Evolutionary conservation across 2,113 vertebrate species (phyloP).

Genomic region (Corythornis madagascariensis): DNA sequence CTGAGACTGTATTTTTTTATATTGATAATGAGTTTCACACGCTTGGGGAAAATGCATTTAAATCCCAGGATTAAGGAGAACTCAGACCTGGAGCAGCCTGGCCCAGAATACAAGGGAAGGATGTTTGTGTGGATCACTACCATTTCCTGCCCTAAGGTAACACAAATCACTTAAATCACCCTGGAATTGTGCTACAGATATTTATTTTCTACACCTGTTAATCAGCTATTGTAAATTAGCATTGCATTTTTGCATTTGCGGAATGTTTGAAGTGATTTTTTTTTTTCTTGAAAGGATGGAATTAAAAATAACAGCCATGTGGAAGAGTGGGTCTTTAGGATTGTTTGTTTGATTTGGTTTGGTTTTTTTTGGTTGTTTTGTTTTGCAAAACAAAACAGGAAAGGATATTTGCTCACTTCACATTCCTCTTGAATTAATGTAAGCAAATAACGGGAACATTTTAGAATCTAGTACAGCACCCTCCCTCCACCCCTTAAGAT

Average conservation of each 20-base stretch:
- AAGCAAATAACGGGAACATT: background rate
- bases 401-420: background rate
- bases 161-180: background rate
- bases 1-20: slow-evolving; percentile 16
- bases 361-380: background rate
- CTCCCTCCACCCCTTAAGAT: accelerated
- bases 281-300: background rate
- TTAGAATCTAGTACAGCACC: background rate
- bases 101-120: background rate
- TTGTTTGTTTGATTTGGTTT: background rate
- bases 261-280: background rate
- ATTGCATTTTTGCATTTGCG: background rate
- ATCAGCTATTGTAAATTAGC: background rate
- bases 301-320: background rate
- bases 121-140: background rate
- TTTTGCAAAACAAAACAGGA: background rate
- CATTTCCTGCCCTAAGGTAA: background rate
- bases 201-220: background rate
- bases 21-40: slow-evolving; percentile 31
- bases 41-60: background rate
- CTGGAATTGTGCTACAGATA: background rate
- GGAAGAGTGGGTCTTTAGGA: background rate
- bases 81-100: background rate
- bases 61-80: background rate
- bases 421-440: background rate